phyloP scores from a whole-genome alignment of 2,888 invertebrate species.

The Pteria penguin region DNA sequence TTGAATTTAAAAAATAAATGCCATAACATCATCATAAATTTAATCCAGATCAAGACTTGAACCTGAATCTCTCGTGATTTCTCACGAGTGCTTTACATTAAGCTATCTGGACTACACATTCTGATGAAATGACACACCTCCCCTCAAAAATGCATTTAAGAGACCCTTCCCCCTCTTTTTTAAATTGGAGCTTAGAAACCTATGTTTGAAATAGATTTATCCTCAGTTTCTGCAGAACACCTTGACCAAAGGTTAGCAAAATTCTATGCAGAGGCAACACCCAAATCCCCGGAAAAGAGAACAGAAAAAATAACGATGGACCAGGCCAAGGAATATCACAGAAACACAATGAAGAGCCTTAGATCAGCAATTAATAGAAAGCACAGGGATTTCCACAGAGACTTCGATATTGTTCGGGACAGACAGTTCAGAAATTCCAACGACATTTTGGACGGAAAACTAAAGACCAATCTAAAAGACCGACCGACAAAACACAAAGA shows the following conservation, averaged over 20 bases:
- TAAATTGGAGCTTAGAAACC: slow-evolving; percentile 13
- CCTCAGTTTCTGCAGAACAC: not conserved
- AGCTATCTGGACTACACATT: not conserved
- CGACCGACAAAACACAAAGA: slow-evolving; percentile 30
- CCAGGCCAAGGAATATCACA: slow-evolving; percentile 3
- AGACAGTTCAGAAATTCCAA: slow-evolving; percentile 15
- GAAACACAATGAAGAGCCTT: slow-evolving; percentile 15
- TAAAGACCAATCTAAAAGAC: slow-evolving; percentile 14
- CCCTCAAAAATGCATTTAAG: no score
- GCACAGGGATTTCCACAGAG: slow-evolving; percentile 5
- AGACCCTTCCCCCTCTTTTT: not conserved
- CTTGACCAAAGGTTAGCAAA: not conserved
- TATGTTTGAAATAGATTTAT: slow-evolving; percentile 1
- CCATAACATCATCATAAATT: not conserved
- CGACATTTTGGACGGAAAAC: slow-evolving; percentile 19
- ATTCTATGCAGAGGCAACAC: slow-evolving; percentile 15
- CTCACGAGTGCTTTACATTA: not conserved
- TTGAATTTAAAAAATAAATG: not conserved
- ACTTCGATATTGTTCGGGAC: slow-evolving; percentile 29
- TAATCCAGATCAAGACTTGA: not conserved
- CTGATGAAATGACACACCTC: not conserved
- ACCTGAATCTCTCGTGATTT: not conserved
- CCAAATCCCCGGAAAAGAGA: not conserved
- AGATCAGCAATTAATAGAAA: slow-evolving; percentile 30
- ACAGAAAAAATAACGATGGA: not conserved